These are phyloP conservation scores for Pollenia angustigena DNA, from an alignment of 2,888 invertebrate genomes.

Conservation along the genomic window DNA sequence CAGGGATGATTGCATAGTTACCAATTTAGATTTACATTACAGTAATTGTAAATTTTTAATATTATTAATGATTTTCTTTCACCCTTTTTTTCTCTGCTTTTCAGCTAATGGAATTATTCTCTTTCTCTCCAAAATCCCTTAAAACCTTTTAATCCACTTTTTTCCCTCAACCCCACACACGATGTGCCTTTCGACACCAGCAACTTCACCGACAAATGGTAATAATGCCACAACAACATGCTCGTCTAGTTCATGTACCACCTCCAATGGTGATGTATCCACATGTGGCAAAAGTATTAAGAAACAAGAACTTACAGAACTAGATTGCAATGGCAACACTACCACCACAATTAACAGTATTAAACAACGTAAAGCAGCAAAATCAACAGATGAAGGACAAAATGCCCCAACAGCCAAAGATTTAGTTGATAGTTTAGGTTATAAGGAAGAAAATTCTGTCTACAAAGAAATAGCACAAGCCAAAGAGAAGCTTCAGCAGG, in stretches of 20 bases:
- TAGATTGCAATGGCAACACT: constrained; percentile 71
- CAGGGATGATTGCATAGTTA: too few relatives aligned
- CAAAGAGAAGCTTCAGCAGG: constrained; percentile 38
- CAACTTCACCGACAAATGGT: constrained; percentile 56
- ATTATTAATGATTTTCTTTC: not conserved
- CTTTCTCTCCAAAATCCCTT: not conserved
- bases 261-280: constrained; percentile 25
- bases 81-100: constrained; percentile 15
- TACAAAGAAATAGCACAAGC: constrained; percentile 76
- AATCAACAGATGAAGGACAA: constrained; percentile 27
- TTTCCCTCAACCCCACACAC: not conserved
- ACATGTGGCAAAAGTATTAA: constrained; percentile 57
- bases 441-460: constrained; percentile 80
- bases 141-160: not conserved
- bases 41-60: too few relatives aligned
- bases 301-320: constrained; percentile 44
- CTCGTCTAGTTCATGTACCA: constrained; percentile 59
- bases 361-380: constrained; percentile 47
- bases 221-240: constrained; percentile 53
- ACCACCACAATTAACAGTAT: constrained; percentile 45
- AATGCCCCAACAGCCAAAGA: constrained; percentile 70
- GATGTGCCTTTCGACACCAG: constrained; percentile 81
- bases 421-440: constrained; percentile 78
- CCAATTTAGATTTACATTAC: too few relatives aligned
- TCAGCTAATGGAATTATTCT: constrained; percentile 30